phyloP scores from a whole-genome alignment of 2,888 invertebrate species.

The Pterostichus madidus region DNA sequence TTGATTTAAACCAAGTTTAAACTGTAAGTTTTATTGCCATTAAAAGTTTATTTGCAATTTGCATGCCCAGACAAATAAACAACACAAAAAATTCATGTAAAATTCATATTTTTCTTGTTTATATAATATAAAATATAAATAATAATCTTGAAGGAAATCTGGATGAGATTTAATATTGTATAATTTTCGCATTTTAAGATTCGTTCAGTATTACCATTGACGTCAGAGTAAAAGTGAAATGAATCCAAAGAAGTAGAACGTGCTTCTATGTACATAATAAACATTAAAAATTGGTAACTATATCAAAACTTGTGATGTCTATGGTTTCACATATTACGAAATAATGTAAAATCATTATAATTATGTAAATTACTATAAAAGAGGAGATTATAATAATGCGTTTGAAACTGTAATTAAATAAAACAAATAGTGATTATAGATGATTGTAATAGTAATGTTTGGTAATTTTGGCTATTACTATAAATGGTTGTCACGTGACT shows the following conservation, averaged over 20 bases:
- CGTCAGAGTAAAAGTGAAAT: slow-evolving; percentile 60
- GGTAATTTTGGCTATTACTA: slow-evolving; percentile 1
- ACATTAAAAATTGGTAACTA: slow-evolving; percentile 32
- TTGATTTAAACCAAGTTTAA: no score
- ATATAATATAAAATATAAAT: no score
- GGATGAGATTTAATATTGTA: no score
- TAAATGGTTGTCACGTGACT: background rate
- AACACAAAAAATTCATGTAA: no score
- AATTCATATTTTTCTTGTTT: no score
- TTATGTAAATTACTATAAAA: background rate
- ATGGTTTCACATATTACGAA: slow-evolving; percentile 31
- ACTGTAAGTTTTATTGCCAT: no score
- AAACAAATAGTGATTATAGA: background rate
- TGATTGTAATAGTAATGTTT: background rate
- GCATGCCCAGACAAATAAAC: no score
- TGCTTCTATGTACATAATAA: slow-evolving; percentile 46
- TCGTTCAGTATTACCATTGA: slow-evolving; percentile 27
- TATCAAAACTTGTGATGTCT: slow-evolving; percentile 33
- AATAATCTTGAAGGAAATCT: no score
- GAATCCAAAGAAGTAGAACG: slow-evolving; percentile 40
- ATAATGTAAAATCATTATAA: background rate
- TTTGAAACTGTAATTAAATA: background rate
- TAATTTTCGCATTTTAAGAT: slow-evolving; percentile 17
- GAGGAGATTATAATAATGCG: no score
- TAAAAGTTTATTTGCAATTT: no score